Evolutionary conservation across 1,140 invertebrate species (phyloP).

Genomic region (Drosophila obscura): DNA sequence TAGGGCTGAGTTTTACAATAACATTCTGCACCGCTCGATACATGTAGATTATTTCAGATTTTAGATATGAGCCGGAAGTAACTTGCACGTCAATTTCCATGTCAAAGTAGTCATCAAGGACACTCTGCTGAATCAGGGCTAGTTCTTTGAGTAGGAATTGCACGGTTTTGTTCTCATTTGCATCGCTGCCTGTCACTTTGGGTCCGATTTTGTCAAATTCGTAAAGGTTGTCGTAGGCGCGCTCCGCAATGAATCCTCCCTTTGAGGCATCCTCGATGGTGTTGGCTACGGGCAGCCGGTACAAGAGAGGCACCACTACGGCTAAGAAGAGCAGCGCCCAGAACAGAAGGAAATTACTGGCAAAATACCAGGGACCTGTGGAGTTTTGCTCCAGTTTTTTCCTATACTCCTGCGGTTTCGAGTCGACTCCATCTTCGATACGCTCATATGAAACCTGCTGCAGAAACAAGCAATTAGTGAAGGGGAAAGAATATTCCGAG

Average conservation of each 20-base stretch:
- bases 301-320: conserved; percentile 59
- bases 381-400: neutral
- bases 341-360: conserved; percentile 51
- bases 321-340: conserved; percentile 63
- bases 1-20: conserved; percentile 88
- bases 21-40: conserved; percentile 90
- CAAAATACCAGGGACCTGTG: conserved; percentile 41
- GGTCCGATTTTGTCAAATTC: conserved; percentile 89
- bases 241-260: conserved; percentile 62
- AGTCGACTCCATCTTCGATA: conserved; percentile 12
- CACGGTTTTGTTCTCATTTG: conserved; percentile 87
- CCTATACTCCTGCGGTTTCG: neutral
- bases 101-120: conserved; percentile 45
- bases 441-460: neutral
- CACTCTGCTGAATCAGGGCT: conserved; percentile 29
- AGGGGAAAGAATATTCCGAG: neutral
- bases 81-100: conserved; percentile 79
- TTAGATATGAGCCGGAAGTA: conserved; percentile 89
- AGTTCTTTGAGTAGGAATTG: conserved; percentile 84
- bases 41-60: conserved; percentile 89
- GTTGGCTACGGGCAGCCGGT: conserved; percentile 50
- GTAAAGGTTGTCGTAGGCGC: conserved; percentile 84
- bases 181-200: conserved; percentile 86
- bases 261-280: conserved; percentile 40
- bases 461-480: too few species aligned